A percentile compares a stretch with the other conserved stretches of the same genome.
Evolutionary conservation across 2,113 vertebrate genomes (phyloP).

Genomic region (Pleuronectes platessa): DNA sequence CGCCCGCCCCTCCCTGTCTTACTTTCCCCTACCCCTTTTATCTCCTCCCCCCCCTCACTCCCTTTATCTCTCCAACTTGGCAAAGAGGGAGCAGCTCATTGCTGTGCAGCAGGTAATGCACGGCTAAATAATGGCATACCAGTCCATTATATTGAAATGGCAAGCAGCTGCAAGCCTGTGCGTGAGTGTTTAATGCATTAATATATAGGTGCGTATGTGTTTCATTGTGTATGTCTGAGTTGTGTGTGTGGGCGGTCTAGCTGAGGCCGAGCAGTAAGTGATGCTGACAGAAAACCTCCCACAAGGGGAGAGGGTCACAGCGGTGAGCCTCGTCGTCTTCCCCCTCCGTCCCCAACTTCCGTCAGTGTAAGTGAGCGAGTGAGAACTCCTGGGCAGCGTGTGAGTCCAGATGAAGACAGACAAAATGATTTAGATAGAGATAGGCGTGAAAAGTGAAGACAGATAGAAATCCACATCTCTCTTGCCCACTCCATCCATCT

Average conservation of each 20-base stretch:
- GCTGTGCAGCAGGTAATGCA: conserved; percentile 54
- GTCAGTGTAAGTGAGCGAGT: conserved; percentile 38
- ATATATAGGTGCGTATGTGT: not conserved
- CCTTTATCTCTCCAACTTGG: conserved; percentile 43
- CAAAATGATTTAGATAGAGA: conserved; percentile 66
- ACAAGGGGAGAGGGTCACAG: conserved; percentile 34
- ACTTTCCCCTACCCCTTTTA: not conserved
- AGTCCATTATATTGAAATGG: conserved; percentile 5
- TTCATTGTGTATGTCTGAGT: conserved; percentile 11
- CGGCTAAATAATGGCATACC: not conserved
- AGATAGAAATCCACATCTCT: conserved; percentile 60
- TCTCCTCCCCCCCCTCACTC: not conserved
- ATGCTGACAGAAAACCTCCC: conserved; percentile 57
- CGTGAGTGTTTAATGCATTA: not conserved
- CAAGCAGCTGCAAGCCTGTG: not conserved
- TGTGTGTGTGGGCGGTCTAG: conserved; percentile 25
- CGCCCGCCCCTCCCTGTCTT: conserved; percentile 2
- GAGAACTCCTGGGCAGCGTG: conserved; percentile 43
- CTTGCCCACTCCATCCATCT: conserved; percentile 64
- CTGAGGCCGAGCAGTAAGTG: conserved; percentile 32
- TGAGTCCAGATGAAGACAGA: conserved; percentile 51
- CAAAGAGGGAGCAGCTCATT: not conserved
- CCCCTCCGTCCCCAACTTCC: conserved; percentile 32
- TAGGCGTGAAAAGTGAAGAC: conserved; percentile 58
- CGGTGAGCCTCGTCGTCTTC: conserved; percentile 27